These are phyloP conservation scores for Myopa testacea DNA, from an alignment of 2,888 invertebrate species.

Conservation along the genomic window DNA sequence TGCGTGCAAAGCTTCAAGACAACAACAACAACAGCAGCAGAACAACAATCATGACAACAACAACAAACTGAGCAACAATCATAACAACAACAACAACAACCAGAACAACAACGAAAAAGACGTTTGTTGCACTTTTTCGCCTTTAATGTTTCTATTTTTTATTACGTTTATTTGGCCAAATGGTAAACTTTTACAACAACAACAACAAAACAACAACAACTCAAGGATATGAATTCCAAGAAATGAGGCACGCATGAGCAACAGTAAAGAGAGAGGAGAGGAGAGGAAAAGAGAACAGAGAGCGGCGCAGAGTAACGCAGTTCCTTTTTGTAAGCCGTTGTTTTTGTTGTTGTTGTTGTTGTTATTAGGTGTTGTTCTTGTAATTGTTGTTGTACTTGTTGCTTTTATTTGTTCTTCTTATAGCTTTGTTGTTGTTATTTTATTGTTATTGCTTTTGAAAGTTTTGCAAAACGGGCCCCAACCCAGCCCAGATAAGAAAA, in stretches of 20 bases:
- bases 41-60: neutral
- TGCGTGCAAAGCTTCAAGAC: neutral
- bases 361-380: too few relatives aligned
- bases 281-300: too few relatives aligned
- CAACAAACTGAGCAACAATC: neutral
- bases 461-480: too few relatives aligned
- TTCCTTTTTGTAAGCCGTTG: too few relatives aligned
- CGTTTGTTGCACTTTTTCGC: neutral
- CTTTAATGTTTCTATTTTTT: neutral
- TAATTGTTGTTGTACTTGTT: neutral
- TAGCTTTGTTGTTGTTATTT: neutral
- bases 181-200: neutral
- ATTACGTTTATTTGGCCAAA: neutral
- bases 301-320: too few relatives aligned
- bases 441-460: neutral
- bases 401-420: neutral
- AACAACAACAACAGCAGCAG: neutral
- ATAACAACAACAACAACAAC: neutral
- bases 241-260: too few relatives aligned
- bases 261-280: too few relatives aligned
- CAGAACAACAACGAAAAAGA: neutral
- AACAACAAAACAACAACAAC: neutral
- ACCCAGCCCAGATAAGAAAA: too few relatives aligned
- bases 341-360: too few relatives aligned
- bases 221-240: neutral